A percentile compares a stretch with the other conserved stretches of the same genome.
phyloP scores from a whole-genome alignment of 2,888 invertebrate species.

The Geotrupes spiniger region DNA sequence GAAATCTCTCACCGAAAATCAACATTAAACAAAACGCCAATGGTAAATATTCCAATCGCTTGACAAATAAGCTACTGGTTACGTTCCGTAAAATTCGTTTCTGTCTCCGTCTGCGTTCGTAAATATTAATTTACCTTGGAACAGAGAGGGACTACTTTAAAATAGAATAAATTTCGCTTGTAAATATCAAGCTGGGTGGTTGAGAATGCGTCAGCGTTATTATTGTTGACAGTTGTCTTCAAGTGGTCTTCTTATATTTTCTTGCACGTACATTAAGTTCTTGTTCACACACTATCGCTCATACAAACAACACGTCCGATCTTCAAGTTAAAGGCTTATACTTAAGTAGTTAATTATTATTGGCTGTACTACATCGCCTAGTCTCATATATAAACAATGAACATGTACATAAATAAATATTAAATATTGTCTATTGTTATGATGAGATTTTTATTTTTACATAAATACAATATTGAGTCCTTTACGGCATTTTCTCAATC shows the following conservation, averaged over 20 bases:
- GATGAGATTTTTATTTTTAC: no score
- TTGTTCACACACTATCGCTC: slow-evolving; percentile 22
- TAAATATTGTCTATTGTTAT: not conserved
- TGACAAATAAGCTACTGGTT: slow-evolving; percentile 29
- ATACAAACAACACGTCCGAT: slow-evolving; percentile 19
- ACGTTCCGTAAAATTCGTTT: slow-evolving; percentile 12
- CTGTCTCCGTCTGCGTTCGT: slow-evolving; percentile 15
- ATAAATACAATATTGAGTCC: no score
- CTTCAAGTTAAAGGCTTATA: slow-evolving; percentile 25
- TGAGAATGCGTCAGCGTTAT: slow-evolving; percentile 15
- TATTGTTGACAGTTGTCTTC: slow-evolving; percentile 19
- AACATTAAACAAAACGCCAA: slow-evolving; percentile 25
- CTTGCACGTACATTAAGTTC: slow-evolving; percentile 25
- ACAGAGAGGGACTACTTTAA: slow-evolving; percentile 12
- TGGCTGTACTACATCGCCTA: slow-evolving; percentile 11
- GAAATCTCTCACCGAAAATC: slow-evolving; percentile 17
- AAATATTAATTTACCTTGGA: slow-evolving; percentile 16
- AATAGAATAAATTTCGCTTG: slow-evolving; percentile 16
- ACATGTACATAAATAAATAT: slow-evolving; percentile 13
- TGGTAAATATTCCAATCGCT: slow-evolving; percentile 27
- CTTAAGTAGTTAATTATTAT: slow-evolving; percentile 22
- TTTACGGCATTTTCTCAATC: no score
- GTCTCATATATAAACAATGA: slow-evolving; percentile 17
- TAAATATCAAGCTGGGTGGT: slow-evolving; percentile 20
- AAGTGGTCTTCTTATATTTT: slow-evolving; percentile 21